Conservation (phyloP, 2,797 vertebrate genomes). For the Chaetodon trifasciatus region DNA sequence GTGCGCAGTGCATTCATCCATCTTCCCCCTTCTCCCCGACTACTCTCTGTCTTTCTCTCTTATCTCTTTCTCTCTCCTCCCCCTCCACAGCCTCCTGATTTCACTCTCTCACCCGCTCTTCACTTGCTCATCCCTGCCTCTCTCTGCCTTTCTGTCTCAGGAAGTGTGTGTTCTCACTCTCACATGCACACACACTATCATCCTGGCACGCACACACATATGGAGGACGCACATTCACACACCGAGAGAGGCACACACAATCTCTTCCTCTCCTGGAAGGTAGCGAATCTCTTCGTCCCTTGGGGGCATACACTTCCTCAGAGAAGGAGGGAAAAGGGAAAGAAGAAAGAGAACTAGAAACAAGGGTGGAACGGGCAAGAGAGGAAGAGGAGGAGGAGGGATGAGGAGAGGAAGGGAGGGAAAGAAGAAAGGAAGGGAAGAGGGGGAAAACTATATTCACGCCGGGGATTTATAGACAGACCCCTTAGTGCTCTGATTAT, state of each 20-base stretch:
- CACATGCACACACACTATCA: conserved; percentile 49
- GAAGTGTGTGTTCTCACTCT: conserved; percentile 75
- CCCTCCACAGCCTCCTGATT: conserved; percentile 79
- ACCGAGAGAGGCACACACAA: conserved; percentile 50
- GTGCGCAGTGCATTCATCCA: conserved; percentile 79
- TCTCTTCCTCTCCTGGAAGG: conserved; percentile 81
- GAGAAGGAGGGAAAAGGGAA: conserved; percentile 75
- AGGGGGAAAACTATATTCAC: conserved; percentile 68
- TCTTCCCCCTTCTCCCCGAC: conserved; percentile 74
- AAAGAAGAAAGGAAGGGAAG: conserved; percentile 44
- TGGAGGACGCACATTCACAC: conserved; percentile 54
- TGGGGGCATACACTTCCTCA: conserved; percentile 82
- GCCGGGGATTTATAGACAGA: conserved; percentile 71
- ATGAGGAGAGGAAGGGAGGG: conserved; percentile 33
- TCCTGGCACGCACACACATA: conserved; percentile 49
- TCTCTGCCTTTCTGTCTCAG: conserved; percentile 71
- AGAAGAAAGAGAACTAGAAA: conserved; percentile 72
- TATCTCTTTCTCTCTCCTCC: conserved; percentile 77
- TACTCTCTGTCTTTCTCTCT: conserved; percentile 81
- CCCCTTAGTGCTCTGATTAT: conserved; percentile 75
- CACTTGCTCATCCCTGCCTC: conserved; percentile 73
- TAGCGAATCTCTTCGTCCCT: conserved; percentile 80
- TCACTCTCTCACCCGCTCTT: conserved; percentile 71
- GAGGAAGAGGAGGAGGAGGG: conserved; percentile 51
- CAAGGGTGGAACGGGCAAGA: conserved; percentile 68